Conservation (phyloP, 2,113 vertebrate species). For the Procavia capensis region DNA sequence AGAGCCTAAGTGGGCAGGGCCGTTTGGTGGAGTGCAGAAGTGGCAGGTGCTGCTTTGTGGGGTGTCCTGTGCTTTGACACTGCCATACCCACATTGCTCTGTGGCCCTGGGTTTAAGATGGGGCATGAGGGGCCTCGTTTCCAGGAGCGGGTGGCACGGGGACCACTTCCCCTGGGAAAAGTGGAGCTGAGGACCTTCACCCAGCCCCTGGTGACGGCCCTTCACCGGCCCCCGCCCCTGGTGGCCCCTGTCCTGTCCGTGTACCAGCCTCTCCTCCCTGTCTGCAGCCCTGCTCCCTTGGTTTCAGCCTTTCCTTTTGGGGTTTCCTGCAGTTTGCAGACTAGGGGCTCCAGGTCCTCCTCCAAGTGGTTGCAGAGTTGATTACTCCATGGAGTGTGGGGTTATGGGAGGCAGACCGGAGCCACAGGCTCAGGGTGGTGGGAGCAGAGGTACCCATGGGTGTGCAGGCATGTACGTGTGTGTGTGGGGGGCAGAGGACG, state of each 20-base stretch:
- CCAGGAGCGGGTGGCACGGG: neutral
- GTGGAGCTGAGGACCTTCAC: fast-evolving
- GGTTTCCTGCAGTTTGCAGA: neutral
- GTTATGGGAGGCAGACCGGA: fast-evolving
- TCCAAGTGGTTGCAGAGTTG: fast-evolving
- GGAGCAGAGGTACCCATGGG: too few relatives aligned
- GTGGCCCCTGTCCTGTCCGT: fast-evolving
- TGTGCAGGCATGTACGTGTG: too few relatives aligned
- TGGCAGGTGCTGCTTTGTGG: neutral
- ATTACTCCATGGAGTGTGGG: neutral
- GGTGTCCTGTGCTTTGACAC: neutral
- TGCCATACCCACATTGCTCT: fast-evolving
- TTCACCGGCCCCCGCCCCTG: neutral
- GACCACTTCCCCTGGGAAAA: too few relatives aligned
- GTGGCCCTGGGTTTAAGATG: neutral
- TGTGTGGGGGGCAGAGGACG: too few relatives aligned
- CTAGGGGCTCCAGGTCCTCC: too few relatives aligned
- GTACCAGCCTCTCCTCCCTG: fast-evolving
- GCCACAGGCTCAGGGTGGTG: neutral
- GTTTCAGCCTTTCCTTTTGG: neutral
- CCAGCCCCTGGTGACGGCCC: fast-evolving
- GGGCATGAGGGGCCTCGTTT: fast-evolving
- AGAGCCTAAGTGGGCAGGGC: too few relatives aligned
- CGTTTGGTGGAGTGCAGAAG: neutral
- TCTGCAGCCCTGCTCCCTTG: fast-evolving